These are phyloP conservation scores for Calycopis cecrops DNA, from an alignment of 1,140 invertebrate species.

Conservation along the genomic window DNA sequence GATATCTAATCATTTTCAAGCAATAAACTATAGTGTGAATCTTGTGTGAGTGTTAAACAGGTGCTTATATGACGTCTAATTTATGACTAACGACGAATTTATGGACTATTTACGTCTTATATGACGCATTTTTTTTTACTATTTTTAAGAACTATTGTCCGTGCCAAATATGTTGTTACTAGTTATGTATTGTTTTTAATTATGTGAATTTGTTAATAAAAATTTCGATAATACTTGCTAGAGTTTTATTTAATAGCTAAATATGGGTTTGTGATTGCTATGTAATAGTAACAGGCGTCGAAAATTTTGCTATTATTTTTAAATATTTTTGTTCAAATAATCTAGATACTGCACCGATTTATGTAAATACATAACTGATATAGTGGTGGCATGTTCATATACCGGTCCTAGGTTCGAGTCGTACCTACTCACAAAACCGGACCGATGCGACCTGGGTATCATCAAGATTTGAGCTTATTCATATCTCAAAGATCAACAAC, in stretches of 20 bases:
- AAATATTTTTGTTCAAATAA: too few species aligned
- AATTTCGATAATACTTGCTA: neutral
- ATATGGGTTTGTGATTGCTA: neutral
- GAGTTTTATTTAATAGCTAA: neutral
- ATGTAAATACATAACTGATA: too few species aligned
- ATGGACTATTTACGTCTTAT: too few species aligned
- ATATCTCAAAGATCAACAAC: too few species aligned
- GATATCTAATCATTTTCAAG: neutral
- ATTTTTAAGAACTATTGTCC: neutral
- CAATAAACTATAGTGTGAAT: slow-evolving; percentile 1
- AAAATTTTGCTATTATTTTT: too few species aligned
- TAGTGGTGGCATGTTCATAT: too few species aligned
- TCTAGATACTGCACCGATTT: too few species aligned
- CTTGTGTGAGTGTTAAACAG: neutral
- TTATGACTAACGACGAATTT: too few species aligned
- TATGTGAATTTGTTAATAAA: neutral
- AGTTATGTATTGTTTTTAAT: neutral
- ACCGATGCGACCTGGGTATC: too few species aligned
- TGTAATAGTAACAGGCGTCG: neutral
- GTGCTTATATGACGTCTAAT: neutral
- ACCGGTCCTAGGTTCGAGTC: too few species aligned
- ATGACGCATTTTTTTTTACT: neutral
- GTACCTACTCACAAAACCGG: too few species aligned
- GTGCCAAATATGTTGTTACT: slow-evolving; percentile 6
- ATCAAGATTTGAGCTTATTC: too few species aligned